Conservation (phyloP, 2,113 vertebrate species). For the Pteronura brasiliensis region DNA sequence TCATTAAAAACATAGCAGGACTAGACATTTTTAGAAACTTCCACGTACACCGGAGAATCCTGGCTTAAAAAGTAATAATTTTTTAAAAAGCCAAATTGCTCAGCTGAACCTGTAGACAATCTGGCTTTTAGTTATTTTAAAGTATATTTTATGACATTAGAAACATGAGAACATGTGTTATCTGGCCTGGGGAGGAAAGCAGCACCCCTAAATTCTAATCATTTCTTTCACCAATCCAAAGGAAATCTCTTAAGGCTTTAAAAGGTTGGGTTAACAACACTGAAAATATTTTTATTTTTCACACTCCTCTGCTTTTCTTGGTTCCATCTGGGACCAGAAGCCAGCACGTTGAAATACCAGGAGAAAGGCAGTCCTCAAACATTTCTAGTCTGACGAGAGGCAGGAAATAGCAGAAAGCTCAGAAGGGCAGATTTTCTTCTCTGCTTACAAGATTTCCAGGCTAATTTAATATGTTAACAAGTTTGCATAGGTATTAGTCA, state of each 20-base stretch:
- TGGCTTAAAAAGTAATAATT: constrained; percentile 34
- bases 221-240: constrained; percentile 58
- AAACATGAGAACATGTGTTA: constrained; percentile 41
- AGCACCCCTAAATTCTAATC: constrained; percentile 61
- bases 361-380: constrained; percentile 65
- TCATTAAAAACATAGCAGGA: neutral
- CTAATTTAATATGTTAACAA: constrained; percentile 45
- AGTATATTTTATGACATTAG: constrained; percentile 41
- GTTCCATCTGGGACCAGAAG: constrained; percentile 77
- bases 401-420: constrained; percentile 67
- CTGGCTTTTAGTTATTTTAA: constrained; percentile 38
- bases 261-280: constrained; percentile 77
- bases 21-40: constrained; percentile 10
- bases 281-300: constrained; percentile 80
- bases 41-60: neutral
- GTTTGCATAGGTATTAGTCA: constrained; percentile 21
- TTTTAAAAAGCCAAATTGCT: neutral
- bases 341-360: constrained; percentile 68
- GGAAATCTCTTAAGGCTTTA: constrained; percentile 71
- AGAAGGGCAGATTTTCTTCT: constrained; percentile 50
- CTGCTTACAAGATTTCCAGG: constrained; percentile 32
- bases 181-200: constrained; percentile 13
- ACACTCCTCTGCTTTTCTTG: constrained; percentile 77
- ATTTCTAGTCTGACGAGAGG: constrained; percentile 50
- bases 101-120: neutral